phyloP scores from a whole-genome alignment of 2,113 vertebrate genomes.

The Hippocampus guttulatus region DNA sequence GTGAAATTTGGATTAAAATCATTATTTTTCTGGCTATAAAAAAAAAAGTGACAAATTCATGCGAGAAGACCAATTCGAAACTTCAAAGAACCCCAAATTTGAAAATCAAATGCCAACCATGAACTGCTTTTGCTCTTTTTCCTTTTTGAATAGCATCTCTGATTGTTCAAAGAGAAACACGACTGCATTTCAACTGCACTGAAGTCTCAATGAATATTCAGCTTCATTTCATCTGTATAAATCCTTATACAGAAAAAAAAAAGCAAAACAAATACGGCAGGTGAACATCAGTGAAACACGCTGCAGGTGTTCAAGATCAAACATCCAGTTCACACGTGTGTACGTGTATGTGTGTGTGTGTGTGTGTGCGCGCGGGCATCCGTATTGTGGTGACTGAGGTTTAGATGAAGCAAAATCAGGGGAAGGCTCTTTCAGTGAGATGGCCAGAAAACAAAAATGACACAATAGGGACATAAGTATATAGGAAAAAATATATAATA shows the following conservation, averaged over 20 bases:
- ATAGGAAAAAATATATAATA: too few species aligned
- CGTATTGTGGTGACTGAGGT: background rate
- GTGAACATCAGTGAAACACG: constrained; percentile 28
- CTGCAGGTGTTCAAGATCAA: constrained; percentile 29
- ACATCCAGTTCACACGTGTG: background rate
- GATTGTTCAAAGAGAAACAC: background rate
- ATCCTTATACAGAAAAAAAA: too few species aligned
- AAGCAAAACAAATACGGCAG: constrained; percentile 12
- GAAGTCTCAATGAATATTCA: constrained; percentile 9
- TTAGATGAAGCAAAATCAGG: constrained; percentile 15
- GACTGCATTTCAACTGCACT: background rate
- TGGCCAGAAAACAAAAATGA: constrained; percentile 45
- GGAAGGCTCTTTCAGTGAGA: constrained; percentile 35
- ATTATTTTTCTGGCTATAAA: background rate
- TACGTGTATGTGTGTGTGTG: background rate
- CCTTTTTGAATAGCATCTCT: background rate
- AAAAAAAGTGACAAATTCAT: background rate
- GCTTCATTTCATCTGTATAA: background rate
- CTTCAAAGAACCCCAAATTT: background rate
- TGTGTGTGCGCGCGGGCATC: background rate
- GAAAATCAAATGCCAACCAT: background rate
- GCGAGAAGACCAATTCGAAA: background rate
- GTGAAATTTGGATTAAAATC: background rate
- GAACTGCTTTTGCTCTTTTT: background rate
- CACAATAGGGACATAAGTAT: constrained; percentile 44